phyloP scores from a whole-genome alignment of 2,113 vertebrate genomes.

The Prochilodus magdalenae region DNA sequence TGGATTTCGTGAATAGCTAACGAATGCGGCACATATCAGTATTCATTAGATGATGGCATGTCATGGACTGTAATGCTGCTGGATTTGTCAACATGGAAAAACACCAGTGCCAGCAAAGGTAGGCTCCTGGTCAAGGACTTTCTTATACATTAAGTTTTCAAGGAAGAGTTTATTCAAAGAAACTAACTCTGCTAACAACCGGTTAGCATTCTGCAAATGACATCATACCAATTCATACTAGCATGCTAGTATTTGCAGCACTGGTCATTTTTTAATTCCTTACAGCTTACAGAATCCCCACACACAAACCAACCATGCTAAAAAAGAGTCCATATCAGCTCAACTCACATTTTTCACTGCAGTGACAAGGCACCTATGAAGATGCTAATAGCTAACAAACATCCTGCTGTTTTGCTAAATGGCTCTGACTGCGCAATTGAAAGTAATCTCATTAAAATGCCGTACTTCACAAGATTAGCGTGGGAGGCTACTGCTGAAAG shows the following conservation, averaged over 20 bases:
- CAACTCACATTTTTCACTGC: not conserved
- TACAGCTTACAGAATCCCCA: too few relatives aligned
- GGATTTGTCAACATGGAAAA: not conserved
- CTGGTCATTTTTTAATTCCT: too few relatives aligned
- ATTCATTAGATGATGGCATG: conserved; percentile 36
- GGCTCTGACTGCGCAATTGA: not conserved
- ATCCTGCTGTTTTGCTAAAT: conserved; percentile 32
- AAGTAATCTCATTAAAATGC: conserved; percentile 33
- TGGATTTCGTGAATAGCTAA: conserved; percentile 56
- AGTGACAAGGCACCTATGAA: conserved; percentile 18
- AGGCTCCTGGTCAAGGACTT: not conserved
- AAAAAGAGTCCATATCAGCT: not conserved
- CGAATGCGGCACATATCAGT: conserved; percentile 29
- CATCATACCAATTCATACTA: too few relatives aligned
- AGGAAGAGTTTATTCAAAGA: not conserved
- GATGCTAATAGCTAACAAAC: conserved; percentile 19
- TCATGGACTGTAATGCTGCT: not conserved
- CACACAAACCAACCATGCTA: not conserved
- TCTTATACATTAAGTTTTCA: conserved; percentile 7
- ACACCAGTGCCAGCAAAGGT: not conserved
- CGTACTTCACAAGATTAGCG: conserved; percentile 9
- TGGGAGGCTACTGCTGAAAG: not conserved
- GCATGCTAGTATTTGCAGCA: too few relatives aligned
- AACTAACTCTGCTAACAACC: too few relatives aligned
- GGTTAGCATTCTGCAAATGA: not conserved